Evolutionary conservation across 2,113 vertebrate species (phyloP).

Genomic region (Cariama cristata): DNA sequence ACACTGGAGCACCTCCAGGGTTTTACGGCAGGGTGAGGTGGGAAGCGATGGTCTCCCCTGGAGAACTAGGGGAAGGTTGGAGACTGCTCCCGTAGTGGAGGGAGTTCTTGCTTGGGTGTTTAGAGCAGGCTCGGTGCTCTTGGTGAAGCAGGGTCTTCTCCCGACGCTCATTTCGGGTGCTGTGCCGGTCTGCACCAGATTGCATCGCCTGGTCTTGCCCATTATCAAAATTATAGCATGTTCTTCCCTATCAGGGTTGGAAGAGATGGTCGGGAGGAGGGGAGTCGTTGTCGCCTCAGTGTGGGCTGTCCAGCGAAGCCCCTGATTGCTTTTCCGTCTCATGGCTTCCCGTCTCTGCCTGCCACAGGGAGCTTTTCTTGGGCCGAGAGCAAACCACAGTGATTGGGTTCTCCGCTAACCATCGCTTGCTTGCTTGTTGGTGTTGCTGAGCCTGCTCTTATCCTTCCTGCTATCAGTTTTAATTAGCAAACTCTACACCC

Average conservation of each 20-base stretch:
- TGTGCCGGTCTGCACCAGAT: background rate
- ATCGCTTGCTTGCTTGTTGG: background rate
- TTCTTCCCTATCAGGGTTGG: background rate
- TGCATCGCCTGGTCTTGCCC: background rate
- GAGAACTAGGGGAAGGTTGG: background rate
- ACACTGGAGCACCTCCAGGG: background rate
- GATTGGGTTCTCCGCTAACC: background rate
- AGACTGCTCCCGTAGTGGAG: background rate
- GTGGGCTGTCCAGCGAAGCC: background rate
- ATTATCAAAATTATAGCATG: background rate
- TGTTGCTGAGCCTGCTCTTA: background rate
- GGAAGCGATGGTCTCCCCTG: background rate
- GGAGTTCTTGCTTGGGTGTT: background rate
- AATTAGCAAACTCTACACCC: background rate
- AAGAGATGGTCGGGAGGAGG: background rate
- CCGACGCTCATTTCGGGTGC: rapidly evolving
- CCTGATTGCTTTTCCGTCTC: background rate
- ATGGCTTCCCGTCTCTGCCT: background rate
- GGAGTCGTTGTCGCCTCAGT: background rate
- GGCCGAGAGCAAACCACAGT: background rate
- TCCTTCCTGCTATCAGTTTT: background rate
- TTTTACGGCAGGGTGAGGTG: background rate
- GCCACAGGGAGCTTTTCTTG: background rate
- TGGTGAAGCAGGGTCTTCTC: background rate
- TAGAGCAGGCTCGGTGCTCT: background rate